phyloP scores from a whole-genome alignment of 2,113 vertebrate genomes.

The Pseudopodoces humilis region DNA sequence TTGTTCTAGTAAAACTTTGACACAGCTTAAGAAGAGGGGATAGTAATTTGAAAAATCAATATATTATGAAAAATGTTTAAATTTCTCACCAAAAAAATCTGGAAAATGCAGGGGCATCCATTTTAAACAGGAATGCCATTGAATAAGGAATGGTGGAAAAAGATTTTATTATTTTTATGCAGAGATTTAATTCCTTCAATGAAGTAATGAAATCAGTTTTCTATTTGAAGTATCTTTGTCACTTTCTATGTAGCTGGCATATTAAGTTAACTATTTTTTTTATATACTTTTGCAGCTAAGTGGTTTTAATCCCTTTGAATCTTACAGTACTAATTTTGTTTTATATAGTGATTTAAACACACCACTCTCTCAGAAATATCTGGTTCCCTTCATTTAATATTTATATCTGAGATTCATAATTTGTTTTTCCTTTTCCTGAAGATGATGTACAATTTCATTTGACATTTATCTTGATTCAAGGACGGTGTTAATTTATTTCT shows the following conservation, averaged over 20 bases:
- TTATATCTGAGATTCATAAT: neutral
- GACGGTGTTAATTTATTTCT: neutral
- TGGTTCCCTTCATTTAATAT: neutral
- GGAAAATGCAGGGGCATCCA: neutral
- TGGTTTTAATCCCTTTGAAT: neutral
- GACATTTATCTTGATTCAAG: constrained; percentile 8
- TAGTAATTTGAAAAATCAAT: neutral
- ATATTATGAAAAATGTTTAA: neutral
- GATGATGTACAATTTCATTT: neutral
- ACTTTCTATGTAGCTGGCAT: neutral
- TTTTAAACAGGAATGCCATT: neutral
- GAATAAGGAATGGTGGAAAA: neutral
- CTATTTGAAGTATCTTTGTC: neutral
- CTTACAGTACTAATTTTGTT: neutral
- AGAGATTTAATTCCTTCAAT: neutral
- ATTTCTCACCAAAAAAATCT: neutral
- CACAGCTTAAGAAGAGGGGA: neutral
- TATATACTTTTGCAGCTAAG: neutral
- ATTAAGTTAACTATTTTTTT: neutral
- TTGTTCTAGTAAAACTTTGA: neutral
- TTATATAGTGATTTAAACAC: neutral
- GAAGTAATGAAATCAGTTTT: neutral
- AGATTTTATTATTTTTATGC: neutral
- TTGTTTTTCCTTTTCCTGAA: constrained; percentile 4
- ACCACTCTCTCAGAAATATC: neutral